A percentile compares a stretch with the other conserved stretches of the same genome.
These are phyloP conservation scores for Gephyroberyx darwinii DNA, from an alignment of 2,797 vertebrate species.

Conservation along the genomic window DNA sequence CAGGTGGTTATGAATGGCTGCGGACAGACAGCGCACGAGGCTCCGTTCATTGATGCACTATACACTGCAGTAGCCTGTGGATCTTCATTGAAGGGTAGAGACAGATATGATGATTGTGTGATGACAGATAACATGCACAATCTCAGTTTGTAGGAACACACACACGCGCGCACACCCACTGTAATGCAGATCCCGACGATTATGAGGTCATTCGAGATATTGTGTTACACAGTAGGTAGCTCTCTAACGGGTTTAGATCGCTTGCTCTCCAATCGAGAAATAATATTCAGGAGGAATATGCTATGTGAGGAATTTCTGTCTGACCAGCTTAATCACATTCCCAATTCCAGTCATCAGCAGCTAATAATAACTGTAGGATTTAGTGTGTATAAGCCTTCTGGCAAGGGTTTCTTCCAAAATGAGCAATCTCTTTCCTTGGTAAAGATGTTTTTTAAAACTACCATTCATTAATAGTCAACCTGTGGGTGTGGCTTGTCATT, in stretches of 20 bases:
- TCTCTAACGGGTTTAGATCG: constrained; percentile 21
- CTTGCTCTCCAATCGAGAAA: background rate
- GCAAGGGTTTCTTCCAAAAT: constrained; percentile 14
- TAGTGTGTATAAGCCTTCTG: constrained; percentile 44
- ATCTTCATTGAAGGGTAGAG: background rate
- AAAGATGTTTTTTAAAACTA: constrained; percentile 7
- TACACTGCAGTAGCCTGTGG: constrained; percentile 34
- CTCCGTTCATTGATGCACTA: constrained; percentile 69
- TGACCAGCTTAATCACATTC: background rate
- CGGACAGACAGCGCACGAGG: constrained; percentile 55
- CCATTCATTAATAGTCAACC: background rate
- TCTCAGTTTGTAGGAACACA: constrained; percentile 14
- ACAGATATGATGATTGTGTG: background rate
- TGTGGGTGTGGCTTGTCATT: constrained; percentile 12
- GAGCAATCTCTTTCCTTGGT: constrained; percentile 34
- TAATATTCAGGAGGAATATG: too few relatives aligned
- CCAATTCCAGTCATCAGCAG: background rate
- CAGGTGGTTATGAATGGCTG: constrained; percentile 80
- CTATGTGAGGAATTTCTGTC: background rate
- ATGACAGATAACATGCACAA: constrained; percentile 20
- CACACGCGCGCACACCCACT: constrained; percentile 10
- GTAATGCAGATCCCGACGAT: constrained; percentile 51
- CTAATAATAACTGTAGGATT: constrained; percentile 18
- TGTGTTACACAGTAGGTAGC: constrained; percentile 56
- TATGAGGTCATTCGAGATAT: constrained; percentile 62